Evolutionary conservation across 2,797 vertebrate species (phyloP).

Genomic region (Sebastes matsubarae): DNA sequence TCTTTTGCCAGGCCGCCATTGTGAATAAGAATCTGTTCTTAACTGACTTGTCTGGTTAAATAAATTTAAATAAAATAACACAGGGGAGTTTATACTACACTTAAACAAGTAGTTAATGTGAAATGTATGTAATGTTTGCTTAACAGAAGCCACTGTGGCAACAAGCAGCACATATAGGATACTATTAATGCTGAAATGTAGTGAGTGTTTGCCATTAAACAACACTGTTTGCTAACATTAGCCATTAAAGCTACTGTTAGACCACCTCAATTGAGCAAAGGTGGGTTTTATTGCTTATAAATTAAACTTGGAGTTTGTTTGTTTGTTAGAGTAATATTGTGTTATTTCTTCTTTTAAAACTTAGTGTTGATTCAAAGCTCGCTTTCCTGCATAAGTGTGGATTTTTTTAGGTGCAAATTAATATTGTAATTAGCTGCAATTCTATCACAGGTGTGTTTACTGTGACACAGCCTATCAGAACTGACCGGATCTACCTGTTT

Average conservation of each 20-base stretch:
- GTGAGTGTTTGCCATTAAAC: not conserved
- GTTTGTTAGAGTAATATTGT: not conserved
- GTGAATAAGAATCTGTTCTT: too few relatives aligned
- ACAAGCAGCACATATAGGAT: not conserved
- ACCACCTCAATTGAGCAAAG: not conserved
- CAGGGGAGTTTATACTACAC: not conserved
- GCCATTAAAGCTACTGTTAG: not conserved
- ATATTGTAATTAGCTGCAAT: not conserved
- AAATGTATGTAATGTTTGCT: not conserved
- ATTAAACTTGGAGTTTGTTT: not conserved
- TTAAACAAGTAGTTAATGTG: not conserved
- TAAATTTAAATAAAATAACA: not conserved
- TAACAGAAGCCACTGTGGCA: not conserved
- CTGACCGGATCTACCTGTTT: conserved; percentile 6
- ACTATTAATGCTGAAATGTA: not conserved
- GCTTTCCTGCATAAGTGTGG: too few relatives aligned
- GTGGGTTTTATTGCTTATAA: not conserved
- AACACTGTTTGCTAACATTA: not conserved
- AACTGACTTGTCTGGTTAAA: too few relatives aligned
- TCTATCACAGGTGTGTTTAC: not conserved
- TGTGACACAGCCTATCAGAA: not conserved
- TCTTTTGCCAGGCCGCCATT: too few relatives aligned
- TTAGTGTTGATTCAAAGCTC: not conserved
- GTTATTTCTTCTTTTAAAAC: not conserved
- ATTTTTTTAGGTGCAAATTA: not conserved